A percentile compares a stretch with the other conserved stretches of the same genome.
phyloP scores from a whole-genome alignment of 2,888 invertebrate genomes.

The Fragum fragum region DNA sequence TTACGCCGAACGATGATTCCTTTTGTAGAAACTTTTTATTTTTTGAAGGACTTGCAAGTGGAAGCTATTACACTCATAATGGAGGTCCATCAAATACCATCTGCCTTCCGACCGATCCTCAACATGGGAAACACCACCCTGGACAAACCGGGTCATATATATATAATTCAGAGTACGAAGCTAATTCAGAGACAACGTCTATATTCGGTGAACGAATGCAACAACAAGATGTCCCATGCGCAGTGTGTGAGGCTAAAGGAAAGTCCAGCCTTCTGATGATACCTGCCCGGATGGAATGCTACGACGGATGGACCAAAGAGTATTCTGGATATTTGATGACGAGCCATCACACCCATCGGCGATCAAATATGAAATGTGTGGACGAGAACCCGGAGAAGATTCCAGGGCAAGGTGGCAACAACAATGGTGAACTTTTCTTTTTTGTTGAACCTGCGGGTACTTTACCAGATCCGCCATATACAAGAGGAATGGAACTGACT shows the following conservation, averaged over 20 bases:
- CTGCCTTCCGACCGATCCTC: neutral
- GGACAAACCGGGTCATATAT: neutral
- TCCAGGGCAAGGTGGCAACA: conserved; percentile 5
- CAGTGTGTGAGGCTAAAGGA: neutral
- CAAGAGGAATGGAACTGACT: conserved; percentile 2
- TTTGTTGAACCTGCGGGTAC: conserved; percentile 12
- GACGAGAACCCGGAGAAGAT: conserved; percentile 10
- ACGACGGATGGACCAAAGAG: neutral
- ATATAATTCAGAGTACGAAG: conserved; percentile 5
- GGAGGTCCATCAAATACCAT: conserved; percentile 8
- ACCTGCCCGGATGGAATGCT: conserved; percentile 14
- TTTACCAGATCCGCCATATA: conserved; percentile 1
- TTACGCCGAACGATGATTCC: no score
- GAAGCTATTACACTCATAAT: neutral
- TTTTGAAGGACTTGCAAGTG: neutral
- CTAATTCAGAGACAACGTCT: neutral
- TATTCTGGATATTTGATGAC: conserved; percentile 20
- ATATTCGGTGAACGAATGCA: neutral
- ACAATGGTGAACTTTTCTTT: conserved; percentile 9
- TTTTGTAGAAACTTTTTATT: no score
- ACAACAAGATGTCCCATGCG: conserved; percentile 7
- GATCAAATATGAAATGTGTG: neutral
- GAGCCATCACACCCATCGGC: neutral
- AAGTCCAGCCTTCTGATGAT: neutral
- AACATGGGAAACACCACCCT: neutral